A percentile compares a stretch with the other conserved stretches of the same genome.
Conservation (phyloP, 64 coral and sea anemone genomes). For the Pocillopora verrucosa region DNA sequence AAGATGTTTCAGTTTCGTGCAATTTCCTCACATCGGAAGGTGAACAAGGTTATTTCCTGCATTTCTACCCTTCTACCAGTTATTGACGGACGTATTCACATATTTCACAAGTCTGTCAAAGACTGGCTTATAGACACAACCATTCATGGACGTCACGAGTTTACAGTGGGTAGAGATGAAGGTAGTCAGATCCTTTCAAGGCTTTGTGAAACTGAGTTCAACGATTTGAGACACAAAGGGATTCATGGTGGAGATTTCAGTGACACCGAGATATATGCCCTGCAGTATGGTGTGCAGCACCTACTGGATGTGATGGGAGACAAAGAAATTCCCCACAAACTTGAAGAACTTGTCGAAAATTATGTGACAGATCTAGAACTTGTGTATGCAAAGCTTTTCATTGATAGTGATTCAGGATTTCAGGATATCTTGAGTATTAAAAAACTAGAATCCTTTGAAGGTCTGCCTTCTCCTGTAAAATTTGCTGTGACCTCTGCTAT, state of each 20-base stretch:
- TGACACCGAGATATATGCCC: conserved; percentile 8
- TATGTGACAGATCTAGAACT: conserved; percentile 2
- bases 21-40: not conserved
- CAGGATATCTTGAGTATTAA: too few species aligned
- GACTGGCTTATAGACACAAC: not conserved
- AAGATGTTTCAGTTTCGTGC: not conserved
- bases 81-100: not conserved
- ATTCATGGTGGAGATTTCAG: not conserved
- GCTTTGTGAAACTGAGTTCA: not conserved
- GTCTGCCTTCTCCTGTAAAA: too few species aligned
- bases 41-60: not conserved
- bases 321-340: not conserved
- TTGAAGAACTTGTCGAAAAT: not conserved
- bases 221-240: not conserved
- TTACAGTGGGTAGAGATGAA: too few species aligned
- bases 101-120: conserved; percentile 38
- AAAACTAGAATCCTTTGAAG: too few species aligned
- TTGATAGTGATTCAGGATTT: too few species aligned
- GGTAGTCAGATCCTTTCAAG: not conserved
- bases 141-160: too few species aligned
- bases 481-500: too few species aligned
- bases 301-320: not conserved
- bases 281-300: not conserved
- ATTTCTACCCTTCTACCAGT: conserved; percentile 27
- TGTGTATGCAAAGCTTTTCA: not conserved